Percentiles rank a stretch among this genome's conserved stretches.
Evolutionary conservation across 2,888 invertebrate species (phyloP).

Genomic region (Lepidonotus clava): DNA sequence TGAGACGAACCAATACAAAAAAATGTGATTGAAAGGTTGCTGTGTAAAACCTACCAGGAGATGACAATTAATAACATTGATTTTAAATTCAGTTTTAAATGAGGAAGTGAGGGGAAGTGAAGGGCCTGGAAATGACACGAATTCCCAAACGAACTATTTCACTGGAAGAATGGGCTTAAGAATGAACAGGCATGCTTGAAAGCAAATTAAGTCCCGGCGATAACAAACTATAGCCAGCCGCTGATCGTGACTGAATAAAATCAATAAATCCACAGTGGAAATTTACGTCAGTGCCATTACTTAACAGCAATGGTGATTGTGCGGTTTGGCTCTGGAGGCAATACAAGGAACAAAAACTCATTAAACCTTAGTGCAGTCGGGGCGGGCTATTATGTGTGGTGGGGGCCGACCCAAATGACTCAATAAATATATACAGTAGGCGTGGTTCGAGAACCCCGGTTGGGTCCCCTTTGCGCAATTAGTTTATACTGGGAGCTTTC

Average conservation of each 20-base stretch:
- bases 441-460: background rate
- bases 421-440: background rate
- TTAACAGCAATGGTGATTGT: no score
- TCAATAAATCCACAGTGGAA: no score
- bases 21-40: conserved; percentile 34
- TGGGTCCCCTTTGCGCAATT: background rate
- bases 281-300: no score
- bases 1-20: conserved; percentile 1
- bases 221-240: no score
- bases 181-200: background rate
- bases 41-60: conserved; percentile 34
- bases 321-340: no score
- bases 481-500: background rate
- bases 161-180: background rate
- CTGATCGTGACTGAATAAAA: no score
- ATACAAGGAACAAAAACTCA: no score
- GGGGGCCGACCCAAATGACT: no score
- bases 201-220: no score
- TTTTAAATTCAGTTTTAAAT: conserved; percentile 44
- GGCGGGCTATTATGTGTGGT: no score
- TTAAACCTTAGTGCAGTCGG: no score
- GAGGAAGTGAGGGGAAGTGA: conserved; percentile 13
- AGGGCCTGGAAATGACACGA: conserved; percentile 34
- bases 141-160: background rate
- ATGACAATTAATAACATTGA: conserved; percentile 47